Evolutionary conservation across 2,797 vertebrate species (phyloP).

Genomic region (Propithecus perrieri): DNA sequence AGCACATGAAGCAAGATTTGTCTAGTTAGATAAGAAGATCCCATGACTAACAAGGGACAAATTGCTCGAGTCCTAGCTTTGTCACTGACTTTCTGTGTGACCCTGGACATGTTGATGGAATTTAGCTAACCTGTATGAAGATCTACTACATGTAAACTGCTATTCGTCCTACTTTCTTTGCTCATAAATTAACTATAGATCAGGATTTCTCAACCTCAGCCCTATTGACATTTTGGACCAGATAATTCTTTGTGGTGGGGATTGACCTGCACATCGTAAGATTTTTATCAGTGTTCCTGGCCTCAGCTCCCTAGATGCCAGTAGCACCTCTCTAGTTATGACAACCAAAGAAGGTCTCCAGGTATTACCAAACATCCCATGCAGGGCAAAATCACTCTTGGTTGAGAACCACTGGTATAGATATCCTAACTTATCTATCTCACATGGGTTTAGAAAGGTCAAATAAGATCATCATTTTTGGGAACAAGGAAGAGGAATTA

Average conservation of each 20-base stretch:
- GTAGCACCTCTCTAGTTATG: background rate
- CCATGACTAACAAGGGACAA: rapidly evolving
- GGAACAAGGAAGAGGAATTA: background rate
- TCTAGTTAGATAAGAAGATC: background rate
- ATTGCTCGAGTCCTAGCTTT: background rate
- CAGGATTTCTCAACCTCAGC: background rate
- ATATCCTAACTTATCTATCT: background rate
- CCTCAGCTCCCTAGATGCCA: background rate
- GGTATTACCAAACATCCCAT: background rate
- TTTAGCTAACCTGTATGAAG: background rate
- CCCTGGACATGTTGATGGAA: background rate
- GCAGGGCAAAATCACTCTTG: background rate
- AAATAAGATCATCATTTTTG: background rate
- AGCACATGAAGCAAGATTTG: background rate
- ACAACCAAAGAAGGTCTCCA: background rate
- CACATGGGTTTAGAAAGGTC: background rate
- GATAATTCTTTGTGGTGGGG: background rate
- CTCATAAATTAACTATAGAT: background rate
- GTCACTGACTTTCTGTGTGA: background rate
- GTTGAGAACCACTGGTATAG: background rate
- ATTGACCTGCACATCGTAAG: background rate
- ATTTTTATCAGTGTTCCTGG: background rate
- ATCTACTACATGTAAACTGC: background rate
- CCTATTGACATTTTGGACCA: background rate
- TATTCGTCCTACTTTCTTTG: background rate